Conservation (phyloP, 2,797 vertebrate genomes). For the Mycteria americana region DNA sequence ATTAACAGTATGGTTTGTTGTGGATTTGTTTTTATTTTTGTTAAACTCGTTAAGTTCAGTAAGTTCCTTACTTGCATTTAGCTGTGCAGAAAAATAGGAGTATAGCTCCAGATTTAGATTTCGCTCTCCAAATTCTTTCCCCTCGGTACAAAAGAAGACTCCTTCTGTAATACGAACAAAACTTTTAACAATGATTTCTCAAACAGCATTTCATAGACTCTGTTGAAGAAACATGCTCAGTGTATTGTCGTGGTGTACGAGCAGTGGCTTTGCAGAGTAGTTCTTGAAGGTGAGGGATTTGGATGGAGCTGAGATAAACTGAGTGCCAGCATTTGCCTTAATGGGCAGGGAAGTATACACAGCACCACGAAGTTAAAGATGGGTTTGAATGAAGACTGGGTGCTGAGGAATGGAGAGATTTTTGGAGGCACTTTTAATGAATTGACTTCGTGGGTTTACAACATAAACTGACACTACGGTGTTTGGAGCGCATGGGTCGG, state of each 20-base stretch:
- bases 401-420: not conserved
- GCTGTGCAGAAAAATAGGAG: not conserved
- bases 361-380: not conserved
- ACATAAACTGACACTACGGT: fast-evolving
- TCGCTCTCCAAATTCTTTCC: not conserved
- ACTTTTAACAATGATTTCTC: not conserved
- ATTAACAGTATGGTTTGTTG: not conserved
- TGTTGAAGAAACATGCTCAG: not conserved
- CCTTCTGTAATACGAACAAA: not conserved
- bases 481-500: fast-evolving
- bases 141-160: not conserved
- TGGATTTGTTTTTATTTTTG: not conserved
- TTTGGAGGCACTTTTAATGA: not conserved
- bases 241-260: not conserved
- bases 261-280: not conserved
- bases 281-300: not conserved
- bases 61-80: not conserved
- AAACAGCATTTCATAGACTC: not conserved
- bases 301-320: not conserved
- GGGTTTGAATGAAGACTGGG: not conserved
- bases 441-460: not conserved
- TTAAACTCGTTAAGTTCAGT: not conserved
- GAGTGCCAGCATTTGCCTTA: fast-evolving
- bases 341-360: fast-evolving
- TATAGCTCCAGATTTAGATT: not conserved